A percentile compares a stretch with the other conserved stretches of the same genome.
phyloP scores from a whole-genome alignment of 2,888 invertebrate genomes.

The Mythimna albipuncta region DNA sequence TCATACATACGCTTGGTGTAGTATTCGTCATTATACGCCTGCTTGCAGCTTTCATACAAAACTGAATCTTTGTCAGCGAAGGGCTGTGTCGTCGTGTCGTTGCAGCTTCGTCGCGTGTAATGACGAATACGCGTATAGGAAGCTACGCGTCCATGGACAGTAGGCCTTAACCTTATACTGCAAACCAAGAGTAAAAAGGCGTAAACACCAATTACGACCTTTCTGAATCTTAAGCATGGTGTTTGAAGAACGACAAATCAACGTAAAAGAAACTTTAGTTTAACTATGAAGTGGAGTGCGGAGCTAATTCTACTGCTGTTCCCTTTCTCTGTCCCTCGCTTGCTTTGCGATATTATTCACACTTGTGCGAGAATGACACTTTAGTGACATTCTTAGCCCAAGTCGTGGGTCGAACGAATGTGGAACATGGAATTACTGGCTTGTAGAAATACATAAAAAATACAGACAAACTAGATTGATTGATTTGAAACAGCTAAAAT shows the following conservation, averaged over 20 bases:
- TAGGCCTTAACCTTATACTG: too few relatives aligned
- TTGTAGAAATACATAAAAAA: too few relatives aligned
- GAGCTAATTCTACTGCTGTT: conserved; percentile 72
- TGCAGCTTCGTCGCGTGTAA: too few relatives aligned
- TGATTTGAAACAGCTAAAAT: too few relatives aligned
- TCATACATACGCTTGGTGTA: too few relatives aligned
- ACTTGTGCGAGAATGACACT: conserved; percentile 50
- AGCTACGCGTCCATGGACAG: too few relatives aligned
- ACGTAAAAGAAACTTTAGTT: conserved; percentile 1
- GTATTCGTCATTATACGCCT: too few relatives aligned
- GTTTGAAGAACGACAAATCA: neutral
- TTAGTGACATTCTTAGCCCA: conserved; percentile 49
- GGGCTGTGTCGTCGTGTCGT: too few relatives aligned
- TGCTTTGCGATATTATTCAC: conserved; percentile 56
- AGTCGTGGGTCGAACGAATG: conserved; percentile 38
- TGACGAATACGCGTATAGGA: too few relatives aligned
- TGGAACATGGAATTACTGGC: conserved; percentile 43
- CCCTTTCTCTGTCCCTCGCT: conserved; percentile 57
- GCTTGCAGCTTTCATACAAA: too few relatives aligned
- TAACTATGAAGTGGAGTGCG: neutral
- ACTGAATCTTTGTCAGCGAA: too few relatives aligned
- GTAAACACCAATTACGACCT: neutral
- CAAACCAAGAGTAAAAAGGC: neutral
- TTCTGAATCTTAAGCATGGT: neutral
- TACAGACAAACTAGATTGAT: too few relatives aligned